Base-by-base conservation (phyloP, 2,113 vertebrate species). In the Oophaga pumilio region DNA sequence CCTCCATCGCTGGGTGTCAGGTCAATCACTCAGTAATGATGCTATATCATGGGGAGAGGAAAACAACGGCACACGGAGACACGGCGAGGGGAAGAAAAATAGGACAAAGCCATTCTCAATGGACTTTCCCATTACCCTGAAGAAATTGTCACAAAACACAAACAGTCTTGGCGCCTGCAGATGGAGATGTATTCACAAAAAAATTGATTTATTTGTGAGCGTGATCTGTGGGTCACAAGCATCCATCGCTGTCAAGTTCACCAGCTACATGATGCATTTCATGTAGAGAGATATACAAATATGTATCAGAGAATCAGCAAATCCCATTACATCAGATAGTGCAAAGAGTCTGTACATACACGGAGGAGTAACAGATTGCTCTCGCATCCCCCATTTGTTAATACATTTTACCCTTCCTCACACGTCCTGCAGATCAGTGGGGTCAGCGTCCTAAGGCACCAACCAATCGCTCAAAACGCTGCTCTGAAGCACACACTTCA, bases 41-140 rank as follows among this genome's bases (percentile, higher is more conserved):
- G 66, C 66, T 33, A 18, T 66, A 66, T 82, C 80, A 68, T 82
- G 52, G 49, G 13, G 50, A 84, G 82, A 71, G n/a, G 68, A 73
- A 84, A 56, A 69, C 64, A 83, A 71, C 62, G 13, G 79, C 56
- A 33, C 26, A 2, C n/a, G 59, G 33, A 33, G n/a, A 53, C 52
- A 22, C 80, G 2, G 80, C 14, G 62, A 82, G 80, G 64, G 56
- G 82, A 84, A 73, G 68, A 52, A 71, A 73, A 84, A 84, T 71
- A 84, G 82, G 82, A 84, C 82, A 84, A 57, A 71, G 82, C 64
- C 8, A 84, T 69, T 84, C 24, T 84, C 82, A 56, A 84, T 84
- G 49, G 33, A 26, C 76, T 79, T 52, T 52, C 17, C 49, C 11
- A 79, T 79, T 79, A 79, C 76, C 3, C 5, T 28, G 76, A 53